Evolutionary conservation across 2,888 invertebrate species (phyloP), one percentile per base, ranked within the genome.

Genomic region (Drosophila paucipuncta): DNA sequence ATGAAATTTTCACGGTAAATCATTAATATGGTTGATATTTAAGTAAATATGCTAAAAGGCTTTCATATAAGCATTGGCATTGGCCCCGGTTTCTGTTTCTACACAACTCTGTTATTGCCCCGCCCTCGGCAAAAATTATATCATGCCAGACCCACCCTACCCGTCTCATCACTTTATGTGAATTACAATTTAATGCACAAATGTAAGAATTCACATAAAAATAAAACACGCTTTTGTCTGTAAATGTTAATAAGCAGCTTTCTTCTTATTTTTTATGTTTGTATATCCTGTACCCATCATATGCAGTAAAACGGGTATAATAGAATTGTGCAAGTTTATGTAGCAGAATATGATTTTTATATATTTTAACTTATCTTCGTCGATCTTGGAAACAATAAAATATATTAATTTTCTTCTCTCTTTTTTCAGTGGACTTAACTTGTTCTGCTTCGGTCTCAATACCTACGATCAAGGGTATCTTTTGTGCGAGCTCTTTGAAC

Each of bases 21-120:
- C 83, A 83, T 88, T 84, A 89, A 87, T 83, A 89, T 82, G 85
- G 62, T 82, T 87, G 68, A 82, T 82, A 87, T 89, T 85, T 83
- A 87, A 87, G 82, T 83, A 85, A 87, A 89, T 85, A 89, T 87
- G 87, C 85, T 82, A 85, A 89, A 83, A 82, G 80, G 76, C 83
- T 83, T 80, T 83, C 70, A 69, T 80, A 69, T 66, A 76, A 73
- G 37, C 69, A 73, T 76, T 76, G 78, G 80, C 81, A 82, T 53
- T 55, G 68, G 39, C 70, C 60, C 47, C 25, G 6, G n/a, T 33
- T 35, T 33, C 28, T 13, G 28, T 13, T 25, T 39, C 31, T 18
- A 31, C 2, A 22, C 22, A 11, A 11, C 22, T 22, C 22, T 11
- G 22, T 22, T 43, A 11, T 43, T 43, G 43, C 22, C 39, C 33